phyloP scores from a whole-genome alignment of 2,888 invertebrate species.

The Cecidostiba fungosa region DNA sequence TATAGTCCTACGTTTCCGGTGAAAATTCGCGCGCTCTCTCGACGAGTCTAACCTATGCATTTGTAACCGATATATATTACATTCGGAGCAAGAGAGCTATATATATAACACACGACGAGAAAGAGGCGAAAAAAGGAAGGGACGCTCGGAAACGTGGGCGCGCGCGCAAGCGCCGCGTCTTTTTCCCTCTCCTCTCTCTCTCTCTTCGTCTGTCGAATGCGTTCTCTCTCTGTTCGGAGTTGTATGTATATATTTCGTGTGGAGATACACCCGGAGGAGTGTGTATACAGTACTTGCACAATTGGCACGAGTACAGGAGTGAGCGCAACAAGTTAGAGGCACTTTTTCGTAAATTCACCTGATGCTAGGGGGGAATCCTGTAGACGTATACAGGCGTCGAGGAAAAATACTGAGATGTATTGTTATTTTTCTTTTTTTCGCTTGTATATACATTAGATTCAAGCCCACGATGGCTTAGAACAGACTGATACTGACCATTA shows the following conservation, averaged over 20 bases:
- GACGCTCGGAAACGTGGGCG: slow-evolving; percentile 22
- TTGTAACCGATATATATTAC: neutral
- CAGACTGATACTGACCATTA: neutral
- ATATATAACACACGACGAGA: neutral
- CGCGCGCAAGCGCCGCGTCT: slow-evolving; percentile 16
- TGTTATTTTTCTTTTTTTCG: too few species aligned
- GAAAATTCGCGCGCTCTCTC: neutral
- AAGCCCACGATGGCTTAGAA: neutral
- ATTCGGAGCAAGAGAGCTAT: neutral
- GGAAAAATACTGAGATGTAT: too few species aligned
- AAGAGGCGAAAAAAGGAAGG: slow-evolving; percentile 13
- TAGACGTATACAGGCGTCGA: neutral
- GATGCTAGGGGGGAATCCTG: neutral
- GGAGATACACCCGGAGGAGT: neutral
- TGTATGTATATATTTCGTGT: neutral
- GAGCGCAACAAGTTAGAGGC: slow-evolving; percentile 1
- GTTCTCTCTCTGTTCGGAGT: neutral
- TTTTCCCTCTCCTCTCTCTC: slow-evolving; percentile 25
- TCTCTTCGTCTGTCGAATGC: neutral
- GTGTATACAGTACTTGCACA: slow-evolving; percentile 18
- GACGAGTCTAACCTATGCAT: too few species aligned
- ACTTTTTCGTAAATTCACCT: neutral
- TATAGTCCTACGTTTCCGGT: neutral
- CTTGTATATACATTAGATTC: neutral
- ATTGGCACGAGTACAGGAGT: slow-evolving; percentile 12